These are phyloP conservation scores for Metopolophium dirhodum DNA, from an alignment of 1,140 invertebrate genomes.

Conservation along the genomic window DNA sequence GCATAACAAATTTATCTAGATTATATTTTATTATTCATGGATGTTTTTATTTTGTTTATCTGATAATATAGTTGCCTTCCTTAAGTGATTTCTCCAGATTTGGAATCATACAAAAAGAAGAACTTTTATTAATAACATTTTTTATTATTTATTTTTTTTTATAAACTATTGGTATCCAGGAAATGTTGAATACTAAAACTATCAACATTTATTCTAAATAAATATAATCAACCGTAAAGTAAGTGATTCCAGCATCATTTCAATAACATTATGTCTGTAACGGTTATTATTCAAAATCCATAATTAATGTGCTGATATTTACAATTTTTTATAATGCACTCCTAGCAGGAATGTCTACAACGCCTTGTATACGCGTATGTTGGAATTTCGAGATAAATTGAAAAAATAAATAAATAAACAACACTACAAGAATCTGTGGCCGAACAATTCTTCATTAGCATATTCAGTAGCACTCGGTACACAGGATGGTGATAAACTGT, in stretches of 20 bases:
- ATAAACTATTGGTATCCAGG: background rate
- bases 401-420: constrained; percentile 51
- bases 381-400: constrained; percentile 43
- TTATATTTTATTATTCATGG: background rate
- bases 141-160: background rate
- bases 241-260: background rate
- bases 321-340: constrained; percentile 24
- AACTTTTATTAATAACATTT: background rate
- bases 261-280: background rate
- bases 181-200: background rate
- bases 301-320: constrained; percentile 16
- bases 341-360: background rate
- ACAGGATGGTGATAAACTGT: constrained; percentile 49
- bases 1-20: background rate
- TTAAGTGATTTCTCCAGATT: background rate
- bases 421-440: constrained; percentile 38
- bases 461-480: constrained; percentile 55
- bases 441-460: constrained; percentile 57
- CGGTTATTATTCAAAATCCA: background rate
- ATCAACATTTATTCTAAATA: background rate
- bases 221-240: background rate
- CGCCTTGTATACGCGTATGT: background rate
- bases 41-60: background rate
- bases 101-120: background rate
- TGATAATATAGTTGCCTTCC: background rate